Percentiles rank a stretch among this genome's conserved stretches.
These are phyloP conservation scores for Sarcophaga caerulescens DNA, from an alignment of 2,888 invertebrate genomes.

Conservation along the genomic window DNA sequence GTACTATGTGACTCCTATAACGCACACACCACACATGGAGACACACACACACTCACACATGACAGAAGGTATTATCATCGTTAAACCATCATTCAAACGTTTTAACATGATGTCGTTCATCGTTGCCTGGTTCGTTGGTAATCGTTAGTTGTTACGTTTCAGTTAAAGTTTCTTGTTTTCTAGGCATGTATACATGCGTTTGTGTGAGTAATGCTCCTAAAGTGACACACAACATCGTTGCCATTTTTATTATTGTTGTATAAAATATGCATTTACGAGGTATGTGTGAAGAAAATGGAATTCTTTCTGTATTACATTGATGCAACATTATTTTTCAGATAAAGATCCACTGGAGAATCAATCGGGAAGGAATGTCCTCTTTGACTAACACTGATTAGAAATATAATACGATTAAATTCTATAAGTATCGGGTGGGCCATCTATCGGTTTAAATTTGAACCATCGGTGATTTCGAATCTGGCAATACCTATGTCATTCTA, in stretches of 20 bases:
- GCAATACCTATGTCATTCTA: no score
- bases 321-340: no score
- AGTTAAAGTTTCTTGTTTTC: constrained; percentile 32
- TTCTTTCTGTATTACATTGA: no score
- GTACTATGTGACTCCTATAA: constrained; percentile 4
- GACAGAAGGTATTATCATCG: constrained; percentile 50
- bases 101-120: constrained; percentile 46
- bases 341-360: no score
- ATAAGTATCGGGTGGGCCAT: no score
- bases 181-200: neutral
- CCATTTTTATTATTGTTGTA: constrained; percentile 9
- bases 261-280: constrained; percentile 34
- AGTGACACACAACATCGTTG: constrained; percentile 22
- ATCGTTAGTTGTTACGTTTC: constrained; percentile 11
- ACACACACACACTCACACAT: constrained; percentile 12
- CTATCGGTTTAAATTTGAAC: no score
- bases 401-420: no score
- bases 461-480: no score
- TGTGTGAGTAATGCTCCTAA: neutral
- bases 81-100: constrained; percentile 55
- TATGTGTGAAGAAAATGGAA: neutral
- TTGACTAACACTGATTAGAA: no score
- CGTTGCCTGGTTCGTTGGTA: constrained; percentile 16
- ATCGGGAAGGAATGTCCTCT: no score
- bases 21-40: constrained; percentile 27